Percentiles rank a stretch among this genome's conserved stretches.
These are phyloP conservation scores for Atlantisia rogersi DNA, from an alignment of 2,113 vertebrate species.

Conservation along the genomic window DNA sequence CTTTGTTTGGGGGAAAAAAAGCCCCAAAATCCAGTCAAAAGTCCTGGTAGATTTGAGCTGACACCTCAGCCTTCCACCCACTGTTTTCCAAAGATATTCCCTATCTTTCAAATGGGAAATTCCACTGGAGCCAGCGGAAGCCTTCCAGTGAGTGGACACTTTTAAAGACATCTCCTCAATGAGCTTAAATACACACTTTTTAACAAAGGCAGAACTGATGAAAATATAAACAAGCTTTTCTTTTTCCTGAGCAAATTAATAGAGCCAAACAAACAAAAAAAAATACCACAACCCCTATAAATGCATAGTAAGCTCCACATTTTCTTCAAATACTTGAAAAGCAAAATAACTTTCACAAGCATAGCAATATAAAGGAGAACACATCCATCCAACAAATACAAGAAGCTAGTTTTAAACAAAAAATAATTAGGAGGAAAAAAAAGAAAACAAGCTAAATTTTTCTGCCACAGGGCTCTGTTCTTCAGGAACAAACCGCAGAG, in stretches of 20 bases:
- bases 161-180: neutral
- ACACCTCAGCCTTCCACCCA: neutral
- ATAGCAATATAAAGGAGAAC: neutral
- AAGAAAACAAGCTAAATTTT: neutral
- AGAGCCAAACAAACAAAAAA: neutral
- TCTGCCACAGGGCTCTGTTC: neutral
- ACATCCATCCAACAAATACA: neutral
- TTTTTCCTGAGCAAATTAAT: neutral
- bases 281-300: neutral
- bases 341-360: neutral
- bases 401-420: neutral
- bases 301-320: neutral
- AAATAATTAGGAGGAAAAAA: neutral
- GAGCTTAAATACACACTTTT: rapidly evolving
- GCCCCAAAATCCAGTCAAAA: neutral
- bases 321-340: neutral
- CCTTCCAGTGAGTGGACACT: rapidly evolving
- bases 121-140: neutral
- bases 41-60: neutral
- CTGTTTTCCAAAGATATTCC: neutral
- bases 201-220: neutral
- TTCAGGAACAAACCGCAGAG: neutral
- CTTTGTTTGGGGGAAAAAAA: neutral
- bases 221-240: neutral
- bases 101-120: neutral